These are phyloP conservation scores for Chelon labrosus DNA, from an alignment of 2,797 vertebrate genomes.

Conservation along the genomic window DNA sequence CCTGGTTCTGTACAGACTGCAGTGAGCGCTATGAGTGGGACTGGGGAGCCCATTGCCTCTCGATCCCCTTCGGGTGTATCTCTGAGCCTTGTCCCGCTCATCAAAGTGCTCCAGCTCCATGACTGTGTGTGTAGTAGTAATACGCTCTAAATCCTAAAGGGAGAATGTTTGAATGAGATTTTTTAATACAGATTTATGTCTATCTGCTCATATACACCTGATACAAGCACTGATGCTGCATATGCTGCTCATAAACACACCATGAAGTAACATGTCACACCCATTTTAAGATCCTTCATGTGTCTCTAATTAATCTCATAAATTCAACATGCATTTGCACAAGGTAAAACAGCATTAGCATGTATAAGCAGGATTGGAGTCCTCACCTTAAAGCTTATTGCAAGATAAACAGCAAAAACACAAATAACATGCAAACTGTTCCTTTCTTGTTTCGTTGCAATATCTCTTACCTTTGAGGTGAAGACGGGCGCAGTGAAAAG, in stretches of 20 bases:
- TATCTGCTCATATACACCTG: slow-evolving; percentile 20
- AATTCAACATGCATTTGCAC: slow-evolving; percentile 20
- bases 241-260: slow-evolving; percentile 44
- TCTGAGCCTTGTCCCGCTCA: slow-evolving; percentile 94
- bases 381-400: neutral
- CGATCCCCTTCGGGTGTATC: slow-evolving; percentile 91
- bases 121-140: slow-evolving; percentile 40
- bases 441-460: slow-evolving; percentile 4
- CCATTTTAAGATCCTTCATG: slow-evolving; percentile 65
- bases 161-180: slow-evolving; percentile 8
- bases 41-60: slow-evolving; percentile 95
- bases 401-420: slow-evolving; percentile 4
- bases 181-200: slow-evolving; percentile 6
- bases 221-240: slow-evolving; percentile 40
- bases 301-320: slow-evolving; percentile 8
- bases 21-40: slow-evolving; percentile 98
- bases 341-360: neutral
- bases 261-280: slow-evolving; percentile 73
- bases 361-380: neutral
- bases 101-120: slow-evolving; percentile 99
- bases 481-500: slow-evolving; percentile 49
- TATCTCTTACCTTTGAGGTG: slow-evolving; percentile 69
- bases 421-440: neutral
- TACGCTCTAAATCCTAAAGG: slow-evolving; percentile 37
- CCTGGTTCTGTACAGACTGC: slow-evolving; percentile 97